Evolutionary conservation across 2,113 vertebrate species (phyloP), one percentile per base, ranked within the genome.

Genomic region (Nibea coibor): DNA sequence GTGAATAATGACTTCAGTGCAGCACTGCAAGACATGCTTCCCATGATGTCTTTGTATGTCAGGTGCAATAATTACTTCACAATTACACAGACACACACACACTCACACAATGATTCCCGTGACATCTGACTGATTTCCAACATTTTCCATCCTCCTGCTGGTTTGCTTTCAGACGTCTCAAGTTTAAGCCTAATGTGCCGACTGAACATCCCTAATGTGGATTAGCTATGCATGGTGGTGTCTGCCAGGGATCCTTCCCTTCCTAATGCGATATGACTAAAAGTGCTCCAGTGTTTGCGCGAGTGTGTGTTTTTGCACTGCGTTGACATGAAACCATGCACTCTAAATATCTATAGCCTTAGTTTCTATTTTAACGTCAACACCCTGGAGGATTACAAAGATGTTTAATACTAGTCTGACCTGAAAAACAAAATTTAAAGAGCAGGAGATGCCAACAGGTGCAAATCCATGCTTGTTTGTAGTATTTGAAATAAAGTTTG

Each of bases 181-280:
- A 71, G 56, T 81, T 76, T 62, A 85, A 81, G 85, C 75, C 65
- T 83, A 88, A 89, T 75, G 84, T 72, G 76, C 66, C 19, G 28
- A 82, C 59, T 80, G 80, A 87, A 90, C 63, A 66, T 72, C 71
- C 57, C 81, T 92, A 90, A 92, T 89, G 83, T 87, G 86, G 90
- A 88, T 89, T 86, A 90, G 84, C 67, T 62, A 88, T 84, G 89
- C 80, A 83, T 71, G 83, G 64, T n/a, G 66, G 57, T 66, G 75
- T 71, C 72, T 82, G 85, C 83, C 78, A 86, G 76, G 70, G 85
- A 69, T 80, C 75, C 77, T 42, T 78, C 57, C 26, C 39, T 73
- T 58, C 59, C 47, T 80, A 80, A 84, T 84, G 77, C 83, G 82
- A 63, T 62, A 78, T 43, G 71, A 83, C 80, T 83, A 58, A 84